Evolutionary conservation across 2,113 vertebrate genomes (phyloP).

Genomic region (Microtus montanus): DNA sequence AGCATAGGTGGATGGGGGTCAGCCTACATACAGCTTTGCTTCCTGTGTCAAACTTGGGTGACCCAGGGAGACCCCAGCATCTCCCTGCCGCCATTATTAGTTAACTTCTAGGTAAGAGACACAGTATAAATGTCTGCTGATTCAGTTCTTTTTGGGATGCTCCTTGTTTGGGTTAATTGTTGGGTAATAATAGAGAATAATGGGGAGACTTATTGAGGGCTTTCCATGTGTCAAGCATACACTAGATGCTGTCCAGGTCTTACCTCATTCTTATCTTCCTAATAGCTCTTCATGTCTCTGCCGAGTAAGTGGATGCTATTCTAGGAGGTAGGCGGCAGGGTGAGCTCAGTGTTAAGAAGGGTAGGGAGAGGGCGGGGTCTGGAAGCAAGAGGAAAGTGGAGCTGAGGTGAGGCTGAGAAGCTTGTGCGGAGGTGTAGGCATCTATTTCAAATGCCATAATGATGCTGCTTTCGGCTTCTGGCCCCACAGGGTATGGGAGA

Average conservation of each 20-base stretch:
- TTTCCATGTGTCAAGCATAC: neutral
- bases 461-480: neutral
- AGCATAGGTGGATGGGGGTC: neutral
- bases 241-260: neutral
- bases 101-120: neutral
- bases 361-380: neutral
- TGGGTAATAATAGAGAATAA: neutral
- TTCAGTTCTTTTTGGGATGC: neutral
- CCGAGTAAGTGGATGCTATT: neutral
- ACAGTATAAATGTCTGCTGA: neutral
- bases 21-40: rapidly evolving
- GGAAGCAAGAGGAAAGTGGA: neutral
- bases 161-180: neutral
- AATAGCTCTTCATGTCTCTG: neutral
- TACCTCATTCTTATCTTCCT: neutral
- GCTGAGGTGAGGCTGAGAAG: neutral
- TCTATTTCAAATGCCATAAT: neutral
- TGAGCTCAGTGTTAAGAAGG: neutral
- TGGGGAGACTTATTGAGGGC: neutral
- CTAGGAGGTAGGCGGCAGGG: neutral
- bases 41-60: neutral
- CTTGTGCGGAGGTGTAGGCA: neutral
- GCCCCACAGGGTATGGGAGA: neutral
- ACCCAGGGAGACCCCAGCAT: neutral
- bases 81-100: neutral